Evolutionary conservation across 2,888 invertebrate genomes (phyloP).

Genomic region (Omphaloscelis lunosa): DNA sequence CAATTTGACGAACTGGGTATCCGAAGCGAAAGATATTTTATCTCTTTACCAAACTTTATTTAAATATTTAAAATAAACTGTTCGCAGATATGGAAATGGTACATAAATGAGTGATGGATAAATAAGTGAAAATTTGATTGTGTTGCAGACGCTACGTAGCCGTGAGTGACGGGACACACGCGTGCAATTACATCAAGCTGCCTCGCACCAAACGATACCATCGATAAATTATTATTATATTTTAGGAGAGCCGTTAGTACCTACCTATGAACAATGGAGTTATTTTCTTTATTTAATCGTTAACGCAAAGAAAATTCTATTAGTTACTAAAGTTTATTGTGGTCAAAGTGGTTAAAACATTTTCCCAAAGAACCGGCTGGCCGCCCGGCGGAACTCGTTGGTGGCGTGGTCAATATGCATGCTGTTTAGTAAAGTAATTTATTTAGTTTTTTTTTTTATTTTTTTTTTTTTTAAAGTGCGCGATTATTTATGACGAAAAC

Average conservation of each 20-base stretch:
- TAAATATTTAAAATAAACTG: too few relatives aligned
- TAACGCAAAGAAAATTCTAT: neutral
- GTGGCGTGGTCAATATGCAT: too few relatives aligned
- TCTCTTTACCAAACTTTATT: neutral
- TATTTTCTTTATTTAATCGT: neutral
- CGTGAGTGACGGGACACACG: conserved; percentile 68
- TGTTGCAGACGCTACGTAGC: conserved; percentile 49
- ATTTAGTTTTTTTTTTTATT: too few relatives aligned
- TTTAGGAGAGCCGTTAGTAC: conserved; percentile 17
- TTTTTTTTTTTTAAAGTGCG: too few relatives aligned
- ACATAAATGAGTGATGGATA: too few relatives aligned
- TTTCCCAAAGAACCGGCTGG: too few relatives aligned
- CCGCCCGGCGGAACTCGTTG: too few relatives aligned
- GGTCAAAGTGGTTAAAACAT: neutral
- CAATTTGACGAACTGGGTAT: too few relatives aligned
- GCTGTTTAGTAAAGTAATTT: too few relatives aligned
- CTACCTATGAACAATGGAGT: conserved; percentile 5
- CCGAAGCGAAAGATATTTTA: too few relatives aligned
- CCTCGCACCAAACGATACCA: conserved; percentile 59
- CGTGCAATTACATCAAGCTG: conserved; percentile 79
- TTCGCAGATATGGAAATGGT: neutral
- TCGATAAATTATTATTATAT: conserved; percentile 60
- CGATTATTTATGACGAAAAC: too few relatives aligned
- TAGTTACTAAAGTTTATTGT: neutral
- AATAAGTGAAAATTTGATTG: neutral